phyloP scores from a whole-genome alignment of 35 echinoderm and acorn worm genomes.

The Ophioderma brevispina region DNA sequence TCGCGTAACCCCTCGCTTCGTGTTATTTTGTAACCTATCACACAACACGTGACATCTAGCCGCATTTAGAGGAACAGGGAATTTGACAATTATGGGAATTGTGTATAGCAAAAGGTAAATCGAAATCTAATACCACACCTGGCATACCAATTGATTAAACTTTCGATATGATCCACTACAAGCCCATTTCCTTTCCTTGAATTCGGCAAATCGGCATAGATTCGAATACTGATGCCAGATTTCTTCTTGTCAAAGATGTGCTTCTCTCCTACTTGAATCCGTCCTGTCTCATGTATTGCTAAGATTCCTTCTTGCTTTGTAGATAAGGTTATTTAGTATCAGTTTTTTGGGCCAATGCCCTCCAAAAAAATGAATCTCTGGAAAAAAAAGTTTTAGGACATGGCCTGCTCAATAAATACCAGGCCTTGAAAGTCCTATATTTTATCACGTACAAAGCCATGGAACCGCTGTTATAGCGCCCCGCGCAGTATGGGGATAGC shows the following conservation, averaged over 20 bases:
- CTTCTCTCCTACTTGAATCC: constrained; percentile 45
- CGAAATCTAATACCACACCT: constrained; percentile 45
- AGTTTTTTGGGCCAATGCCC: too few species aligned
- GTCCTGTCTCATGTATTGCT: constrained; percentile 50
- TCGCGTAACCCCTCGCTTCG: too few species aligned
- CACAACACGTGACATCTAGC: too few species aligned
- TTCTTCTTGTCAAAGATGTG: constrained; percentile 1
- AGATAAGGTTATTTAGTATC: constrained; percentile 27
- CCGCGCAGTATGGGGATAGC: too few species aligned
- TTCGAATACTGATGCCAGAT: constrained; percentile 51
- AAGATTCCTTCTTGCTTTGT: constrained; percentile 68
- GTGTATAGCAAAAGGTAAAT: neutral
- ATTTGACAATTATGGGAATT: neutral
- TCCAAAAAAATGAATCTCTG: too few species aligned
- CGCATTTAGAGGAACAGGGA: neutral
- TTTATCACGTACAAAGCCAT: too few species aligned
- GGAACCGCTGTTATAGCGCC: too few species aligned
- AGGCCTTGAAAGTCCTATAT: too few species aligned
- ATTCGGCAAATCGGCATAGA: constrained; percentile 40
- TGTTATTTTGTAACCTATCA: too few species aligned
- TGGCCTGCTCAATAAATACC: too few species aligned
- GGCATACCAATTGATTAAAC: constrained; percentile 77
- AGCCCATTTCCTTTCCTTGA: constrained; percentile 58
- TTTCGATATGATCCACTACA: constrained; percentile 76
- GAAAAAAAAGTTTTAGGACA: too few species aligned